These are phyloP conservation scores for Chiloscyllium punctatum DNA, from an alignment of 2,797 vertebrate species.

Conservation along the genomic window DNA sequence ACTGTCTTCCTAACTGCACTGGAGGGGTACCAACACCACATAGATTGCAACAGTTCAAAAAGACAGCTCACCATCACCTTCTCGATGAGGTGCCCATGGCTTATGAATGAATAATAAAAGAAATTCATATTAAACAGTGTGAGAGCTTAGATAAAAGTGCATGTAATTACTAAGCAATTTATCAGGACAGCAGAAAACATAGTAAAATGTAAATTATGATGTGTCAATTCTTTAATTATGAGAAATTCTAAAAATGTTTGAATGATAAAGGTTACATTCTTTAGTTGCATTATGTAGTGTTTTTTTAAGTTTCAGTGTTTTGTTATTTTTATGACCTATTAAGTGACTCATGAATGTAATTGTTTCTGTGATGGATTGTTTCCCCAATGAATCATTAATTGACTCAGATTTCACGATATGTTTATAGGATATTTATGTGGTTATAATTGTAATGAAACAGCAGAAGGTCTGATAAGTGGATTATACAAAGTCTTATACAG, in stretches of 20 bases:
- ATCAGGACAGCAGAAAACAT: neutral
- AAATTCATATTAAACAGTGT: too few species aligned
- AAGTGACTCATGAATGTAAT: conserved; percentile 23
- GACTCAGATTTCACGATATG: neutral
- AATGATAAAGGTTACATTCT: neutral
- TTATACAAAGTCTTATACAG: neutral
- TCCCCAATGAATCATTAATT: neutral
- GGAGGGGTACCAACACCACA: too few species aligned
- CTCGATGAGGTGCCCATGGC: too few species aligned
- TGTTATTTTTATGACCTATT: conserved; percentile 29
- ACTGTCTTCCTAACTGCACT: too few species aligned
- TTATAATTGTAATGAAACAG: conserved; percentile 28
- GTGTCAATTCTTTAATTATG: neutral
- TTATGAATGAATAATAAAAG: too few species aligned
- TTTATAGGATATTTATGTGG: conserved; percentile 15
- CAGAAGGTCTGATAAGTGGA: neutral
- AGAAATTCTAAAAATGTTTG: neutral
- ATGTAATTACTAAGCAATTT: neutral
- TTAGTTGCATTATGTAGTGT: neutral
- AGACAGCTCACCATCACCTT: too few species aligned
- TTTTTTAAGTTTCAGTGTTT: neutral
- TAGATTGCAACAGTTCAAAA: too few species aligned
- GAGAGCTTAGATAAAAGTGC: neutral
- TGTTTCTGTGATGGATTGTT: neutral
- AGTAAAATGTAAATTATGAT: neutral